Conservation (phyloP, 2,113 vertebrate species). For the Dryoscopus gambensis region DNA sequence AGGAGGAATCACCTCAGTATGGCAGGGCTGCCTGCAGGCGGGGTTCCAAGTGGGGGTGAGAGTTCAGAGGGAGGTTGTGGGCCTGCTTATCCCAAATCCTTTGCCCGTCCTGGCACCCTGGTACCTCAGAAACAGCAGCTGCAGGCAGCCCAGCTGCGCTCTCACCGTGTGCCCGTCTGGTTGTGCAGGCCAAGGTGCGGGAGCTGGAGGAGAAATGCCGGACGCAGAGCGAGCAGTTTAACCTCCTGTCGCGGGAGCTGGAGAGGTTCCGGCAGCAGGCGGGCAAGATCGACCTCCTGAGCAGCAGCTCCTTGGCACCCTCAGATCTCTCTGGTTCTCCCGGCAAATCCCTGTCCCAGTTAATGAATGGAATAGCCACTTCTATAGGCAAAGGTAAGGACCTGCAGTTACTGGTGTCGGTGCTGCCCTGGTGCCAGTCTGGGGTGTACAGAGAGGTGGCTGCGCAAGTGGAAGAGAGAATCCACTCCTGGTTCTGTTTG, state of each 20-base stretch:
- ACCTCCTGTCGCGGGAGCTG: constrained; percentile 91
- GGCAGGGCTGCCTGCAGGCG: neutral
- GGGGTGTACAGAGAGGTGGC: neutral
- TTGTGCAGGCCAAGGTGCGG: constrained; percentile 86
- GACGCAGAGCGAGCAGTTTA: constrained; percentile 93
- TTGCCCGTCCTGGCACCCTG: neutral
- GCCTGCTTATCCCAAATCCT: neutral
- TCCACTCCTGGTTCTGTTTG: neutral
- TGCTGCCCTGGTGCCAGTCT: neutral
- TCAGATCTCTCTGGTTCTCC: constrained; percentile 74
- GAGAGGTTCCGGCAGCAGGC: constrained; percentile 90
- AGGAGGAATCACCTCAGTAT: neutral
- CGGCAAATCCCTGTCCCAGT: constrained; percentile 80
- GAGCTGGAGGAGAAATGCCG: constrained; percentile 97
- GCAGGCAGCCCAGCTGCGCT: neutral
- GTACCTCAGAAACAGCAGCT: neutral
- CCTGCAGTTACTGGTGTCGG: neutral
- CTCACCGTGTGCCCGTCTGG: neutral
- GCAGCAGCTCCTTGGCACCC: constrained; percentile 65
- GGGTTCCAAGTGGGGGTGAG: rapidly evolving
- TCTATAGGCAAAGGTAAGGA: constrained; percentile 86
- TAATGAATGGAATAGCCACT: constrained; percentile 88
- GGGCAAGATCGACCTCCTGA: constrained; percentile 86
- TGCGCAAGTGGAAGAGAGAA: neutral
- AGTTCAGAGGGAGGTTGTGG: too few relatives aligned